Evolutionary conservation across 2,888 invertebrate species (phyloP).

Genomic region (Habroteleia sp.): DNA sequence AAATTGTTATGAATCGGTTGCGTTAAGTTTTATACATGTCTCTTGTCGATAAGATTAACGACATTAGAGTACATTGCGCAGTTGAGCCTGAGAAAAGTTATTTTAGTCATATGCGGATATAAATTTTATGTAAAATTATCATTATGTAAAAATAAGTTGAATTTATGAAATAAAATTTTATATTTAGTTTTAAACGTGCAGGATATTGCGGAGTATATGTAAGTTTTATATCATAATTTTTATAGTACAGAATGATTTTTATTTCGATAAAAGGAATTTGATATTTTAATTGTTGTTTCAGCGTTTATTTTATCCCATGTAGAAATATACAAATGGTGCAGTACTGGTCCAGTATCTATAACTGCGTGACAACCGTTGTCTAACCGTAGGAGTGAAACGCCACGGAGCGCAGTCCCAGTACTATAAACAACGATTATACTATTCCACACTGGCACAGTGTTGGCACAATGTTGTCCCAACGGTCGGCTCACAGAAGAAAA

Average conservation of each 20-base stretch:
- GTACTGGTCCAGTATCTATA: too few relatives aligned
- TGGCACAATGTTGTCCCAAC: too few relatives aligned
- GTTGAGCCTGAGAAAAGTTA: constrained; percentile 38
- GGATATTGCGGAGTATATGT: constrained; percentile 28
- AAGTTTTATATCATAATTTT: constrained; percentile 32
- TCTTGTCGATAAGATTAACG: constrained; percentile 34
- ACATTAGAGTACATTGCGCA: constrained; percentile 41
- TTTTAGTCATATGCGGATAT: constrained; percentile 23
- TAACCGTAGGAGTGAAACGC: too few relatives aligned
- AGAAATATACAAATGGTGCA: too few relatives aligned
- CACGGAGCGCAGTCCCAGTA: too few relatives aligned
- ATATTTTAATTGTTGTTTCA: background rate
- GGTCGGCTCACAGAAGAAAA: too few relatives aligned
- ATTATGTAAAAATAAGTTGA: constrained; percentile 46
- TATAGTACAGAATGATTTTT: constrained; percentile 26
- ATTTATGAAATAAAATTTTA: constrained; percentile 54
- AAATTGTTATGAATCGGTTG: constrained; percentile 39
- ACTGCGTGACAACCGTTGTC: too few relatives aligned
- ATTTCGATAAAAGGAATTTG: constrained; percentile 22
- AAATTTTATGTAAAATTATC: constrained; percentile 30
- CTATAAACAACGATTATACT: too few relatives aligned
- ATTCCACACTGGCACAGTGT: too few relatives aligned
- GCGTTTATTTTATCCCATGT: too few relatives aligned
- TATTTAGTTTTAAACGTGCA: constrained; percentile 50
- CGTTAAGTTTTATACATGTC: constrained; percentile 42